These are phyloP conservation scores for Mycteria americana DNA, from an alignment of 2,797 vertebrate genomes.

Conservation along the genomic window DNA sequence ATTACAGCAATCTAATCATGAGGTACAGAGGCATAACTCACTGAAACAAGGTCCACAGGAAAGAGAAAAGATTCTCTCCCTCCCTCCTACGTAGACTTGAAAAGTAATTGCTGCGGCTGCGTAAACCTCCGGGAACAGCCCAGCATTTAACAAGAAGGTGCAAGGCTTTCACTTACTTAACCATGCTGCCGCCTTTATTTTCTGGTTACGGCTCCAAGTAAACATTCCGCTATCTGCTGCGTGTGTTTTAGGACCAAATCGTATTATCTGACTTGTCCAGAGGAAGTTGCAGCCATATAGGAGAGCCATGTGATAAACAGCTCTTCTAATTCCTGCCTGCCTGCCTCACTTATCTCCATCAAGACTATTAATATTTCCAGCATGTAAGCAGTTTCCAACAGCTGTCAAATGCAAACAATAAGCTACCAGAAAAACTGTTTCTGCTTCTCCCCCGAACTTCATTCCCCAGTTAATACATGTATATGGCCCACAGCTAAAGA, in stretches of 20 bases:
- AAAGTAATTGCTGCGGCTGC: not conserved
- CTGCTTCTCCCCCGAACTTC: not conserved
- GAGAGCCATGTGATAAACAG: not conserved
- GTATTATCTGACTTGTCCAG: not conserved
- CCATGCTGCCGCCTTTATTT: not conserved
- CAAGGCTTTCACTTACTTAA: not conserved
- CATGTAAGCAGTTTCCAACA: slow-evolving; percentile 26
- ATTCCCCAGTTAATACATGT: not conserved
- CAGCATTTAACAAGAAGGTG: not conserved
- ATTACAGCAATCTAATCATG: not conserved
- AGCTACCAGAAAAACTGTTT: not conserved
- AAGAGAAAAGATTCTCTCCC: not conserved
- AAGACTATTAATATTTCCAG: slow-evolving; percentile 13
- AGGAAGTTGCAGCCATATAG: not conserved
- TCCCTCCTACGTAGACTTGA: not conserved
- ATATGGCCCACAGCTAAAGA: not conserved
- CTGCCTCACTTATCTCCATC: slow-evolving; percentile 18
- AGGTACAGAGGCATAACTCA: not conserved
- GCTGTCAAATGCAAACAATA: slow-evolving; percentile 9
- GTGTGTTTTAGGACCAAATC: not conserved
- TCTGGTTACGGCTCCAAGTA: not conserved
- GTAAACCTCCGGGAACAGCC: not conserved
- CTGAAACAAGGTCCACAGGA: not conserved
- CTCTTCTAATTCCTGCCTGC: not conserved
- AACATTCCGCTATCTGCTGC: not conserved